These are phyloP conservation scores for Leptopilina syphax DNA, from an alignment of 2,888 invertebrate species.

Conservation along the genomic window DNA sequence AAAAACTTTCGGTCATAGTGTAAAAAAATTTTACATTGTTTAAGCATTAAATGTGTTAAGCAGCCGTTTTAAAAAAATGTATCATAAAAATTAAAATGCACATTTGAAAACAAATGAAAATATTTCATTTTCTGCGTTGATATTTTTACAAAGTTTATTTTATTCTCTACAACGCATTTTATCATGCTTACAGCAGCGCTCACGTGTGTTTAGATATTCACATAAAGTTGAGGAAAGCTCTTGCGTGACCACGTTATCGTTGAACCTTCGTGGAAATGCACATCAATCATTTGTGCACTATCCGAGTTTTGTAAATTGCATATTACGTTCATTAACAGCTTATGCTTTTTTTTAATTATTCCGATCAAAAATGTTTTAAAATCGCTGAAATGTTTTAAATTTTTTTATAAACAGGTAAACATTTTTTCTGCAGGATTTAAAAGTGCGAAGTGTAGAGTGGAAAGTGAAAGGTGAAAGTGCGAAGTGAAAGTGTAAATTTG, in stretches of 20 bases:
- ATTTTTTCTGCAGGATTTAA: no score
- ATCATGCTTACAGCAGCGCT: slow-evolving; percentile 12
- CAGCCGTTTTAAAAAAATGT: no score
- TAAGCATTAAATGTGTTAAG: no score
- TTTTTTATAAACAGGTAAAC: neutral
- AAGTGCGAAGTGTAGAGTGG: no score
- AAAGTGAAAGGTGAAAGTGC: no score
- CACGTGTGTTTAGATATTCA: slow-evolving; percentile 7
- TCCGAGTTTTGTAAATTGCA: slow-evolving; percentile 20
- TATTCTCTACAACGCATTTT: slow-evolving; percentile 10
- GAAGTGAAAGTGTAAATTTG: no score
- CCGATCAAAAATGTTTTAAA: neutral
- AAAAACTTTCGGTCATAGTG: no score
- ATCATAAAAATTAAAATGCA: no score
- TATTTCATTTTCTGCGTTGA: slow-evolving; percentile 1
- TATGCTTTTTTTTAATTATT: neutral
- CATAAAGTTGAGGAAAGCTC: slow-evolving; percentile 28
- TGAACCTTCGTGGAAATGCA: slow-evolving; percentile 26
- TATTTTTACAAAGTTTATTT: slow-evolving; percentile 15
- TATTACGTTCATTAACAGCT: slow-evolving; percentile 15
- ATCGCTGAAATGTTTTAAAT: no score
- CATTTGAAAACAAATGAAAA: neutral
- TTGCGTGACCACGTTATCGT: slow-evolving; percentile 25
- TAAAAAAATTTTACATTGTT: no score
- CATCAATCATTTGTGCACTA: slow-evolving; percentile 37